A percentile compares a stretch with the other conserved stretches of the same genome.
phyloP scores from a whole-genome alignment of 1,140 invertebrate species.

The Sycobia sp. region DNA sequence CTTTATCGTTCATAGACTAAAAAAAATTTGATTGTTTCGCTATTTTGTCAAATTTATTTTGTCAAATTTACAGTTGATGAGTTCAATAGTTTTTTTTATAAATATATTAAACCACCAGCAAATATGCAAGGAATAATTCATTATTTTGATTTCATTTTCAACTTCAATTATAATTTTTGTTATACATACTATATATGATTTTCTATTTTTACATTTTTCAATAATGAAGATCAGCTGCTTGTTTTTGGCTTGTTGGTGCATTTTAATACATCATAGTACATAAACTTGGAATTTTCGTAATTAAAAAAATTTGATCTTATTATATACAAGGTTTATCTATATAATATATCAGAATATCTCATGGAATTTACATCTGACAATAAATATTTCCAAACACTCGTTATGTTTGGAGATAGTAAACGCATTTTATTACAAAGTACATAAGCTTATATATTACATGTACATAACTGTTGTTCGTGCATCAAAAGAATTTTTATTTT shows the following conservation, averaged over 20 bases:
- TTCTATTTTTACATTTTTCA: slow-evolving; percentile 19
- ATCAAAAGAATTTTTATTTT: slow-evolving; percentile 16
- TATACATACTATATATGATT: slow-evolving; percentile 12
- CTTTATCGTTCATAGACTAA: slow-evolving; percentile 16
- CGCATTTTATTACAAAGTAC: slow-evolving; percentile 11
- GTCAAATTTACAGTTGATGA: slow-evolving; percentile 1
- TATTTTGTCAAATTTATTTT: slow-evolving; percentile 24
- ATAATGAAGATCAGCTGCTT: slow-evolving; percentile 27
- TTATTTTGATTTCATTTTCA: slow-evolving; percentile 24
- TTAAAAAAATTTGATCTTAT: slow-evolving; percentile 29
- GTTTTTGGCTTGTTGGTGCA: slow-evolving; percentile 25
- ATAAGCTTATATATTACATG: slow-evolving; percentile 24
- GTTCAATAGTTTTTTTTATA: slow-evolving; percentile 3
- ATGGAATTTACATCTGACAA: slow-evolving; percentile 28
- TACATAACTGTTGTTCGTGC: slow-evolving; percentile 17
- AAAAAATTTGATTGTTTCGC: slow-evolving; percentile 11
- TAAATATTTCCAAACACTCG: slow-evolving; percentile 23
- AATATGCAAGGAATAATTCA: slow-evolving; percentile 25
- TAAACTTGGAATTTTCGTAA: slow-evolving; percentile 16
- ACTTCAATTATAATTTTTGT: slow-evolving; percentile 11
- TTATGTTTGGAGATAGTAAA: slow-evolving; percentile 14
- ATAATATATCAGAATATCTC: slow-evolving; percentile 25
- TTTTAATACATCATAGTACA: slow-evolving; percentile 10
- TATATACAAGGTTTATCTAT: slow-evolving; percentile 24
- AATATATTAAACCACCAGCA: neutral